Evolutionary conservation across 2,113 vertebrate genomes (phyloP).

Genomic region (Recurvirostra avosetta): DNA sequence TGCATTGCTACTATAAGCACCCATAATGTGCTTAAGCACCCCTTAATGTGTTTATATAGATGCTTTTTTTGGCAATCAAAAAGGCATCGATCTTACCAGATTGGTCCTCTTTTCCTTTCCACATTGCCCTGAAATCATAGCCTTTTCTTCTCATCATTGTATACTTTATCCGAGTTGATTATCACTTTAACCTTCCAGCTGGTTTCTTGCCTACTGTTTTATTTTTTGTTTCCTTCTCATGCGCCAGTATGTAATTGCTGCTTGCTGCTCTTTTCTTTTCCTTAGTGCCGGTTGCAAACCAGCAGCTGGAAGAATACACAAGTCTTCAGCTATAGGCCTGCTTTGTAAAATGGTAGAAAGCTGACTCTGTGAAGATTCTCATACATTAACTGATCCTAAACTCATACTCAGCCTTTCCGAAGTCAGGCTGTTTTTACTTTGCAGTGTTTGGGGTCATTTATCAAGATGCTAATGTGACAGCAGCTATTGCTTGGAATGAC

Average conservation of each 20-base stretch:
- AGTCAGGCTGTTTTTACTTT: neutral
- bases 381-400: neutral
- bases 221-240: neutral
- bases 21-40: neutral
- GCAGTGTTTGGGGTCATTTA: neutral
- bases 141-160: neutral
- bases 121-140: neutral
- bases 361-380: neutral
- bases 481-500: neutral
- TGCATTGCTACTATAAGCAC: neutral
- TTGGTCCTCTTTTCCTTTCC: neutral
- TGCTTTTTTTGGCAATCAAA: neutral
- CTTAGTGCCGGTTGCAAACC: neutral
- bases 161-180: neutral
- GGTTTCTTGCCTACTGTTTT: neutral
- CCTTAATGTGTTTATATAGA: neutral
- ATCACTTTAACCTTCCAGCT: neutral
- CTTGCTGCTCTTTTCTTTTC: neutral
- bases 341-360: neutral
- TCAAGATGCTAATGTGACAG: neutral
- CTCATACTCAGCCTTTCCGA: neutral
- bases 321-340: neutral
- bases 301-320: neutral
- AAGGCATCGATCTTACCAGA: neutral
- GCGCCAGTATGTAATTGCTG: neutral